Conservation (phyloP, 2,797 vertebrate genomes). For the Neoniphon sammara region DNA sequence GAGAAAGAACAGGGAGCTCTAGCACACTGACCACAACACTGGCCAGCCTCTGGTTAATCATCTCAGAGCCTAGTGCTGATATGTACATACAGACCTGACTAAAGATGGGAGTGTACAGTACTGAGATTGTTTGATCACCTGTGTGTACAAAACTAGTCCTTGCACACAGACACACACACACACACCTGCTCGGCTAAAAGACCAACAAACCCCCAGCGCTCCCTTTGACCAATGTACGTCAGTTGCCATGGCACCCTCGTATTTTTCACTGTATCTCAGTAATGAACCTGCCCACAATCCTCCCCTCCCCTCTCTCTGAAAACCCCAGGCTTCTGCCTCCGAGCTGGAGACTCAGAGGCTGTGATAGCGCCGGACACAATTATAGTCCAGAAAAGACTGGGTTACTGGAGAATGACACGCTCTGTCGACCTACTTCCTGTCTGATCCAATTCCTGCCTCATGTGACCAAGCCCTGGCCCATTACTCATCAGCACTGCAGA, state of each 20-base stretch:
- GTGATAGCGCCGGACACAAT: constrained; percentile 58
- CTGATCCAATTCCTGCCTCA: constrained; percentile 67
- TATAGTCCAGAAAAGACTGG: constrained; percentile 49
- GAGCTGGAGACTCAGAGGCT: constrained; percentile 41
- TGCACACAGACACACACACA: constrained; percentile 40
- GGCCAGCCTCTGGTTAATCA: constrained; percentile 50
- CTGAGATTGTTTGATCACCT: constrained; percentile 77
- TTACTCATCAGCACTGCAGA: constrained; percentile 60
- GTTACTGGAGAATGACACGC: constrained; percentile 62
- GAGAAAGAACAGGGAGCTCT: constrained; percentile 34
- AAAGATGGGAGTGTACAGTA: constrained; percentile 74
- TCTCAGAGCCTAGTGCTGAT: constrained; percentile 66
- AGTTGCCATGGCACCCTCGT: constrained; percentile 60
- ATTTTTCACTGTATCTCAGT: constrained; percentile 51
- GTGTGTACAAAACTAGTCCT: constrained; percentile 61
- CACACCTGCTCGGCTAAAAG: constrained; percentile 58
- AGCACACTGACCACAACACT: constrained; percentile 32
- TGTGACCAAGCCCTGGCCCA: constrained; percentile 47
- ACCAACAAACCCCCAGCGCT: constrained; percentile 34
- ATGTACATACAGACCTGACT: constrained; percentile 79
- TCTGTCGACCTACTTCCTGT: constrained; percentile 72
- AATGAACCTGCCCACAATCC: constrained; percentile 39
- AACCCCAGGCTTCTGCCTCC: constrained; percentile 41
- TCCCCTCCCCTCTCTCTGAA: constrained; percentile 23
- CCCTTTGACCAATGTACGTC: constrained; percentile 43